phyloP scores from a whole-genome alignment of 2,888 invertebrate species.

The Eulithis prunata region DNA sequence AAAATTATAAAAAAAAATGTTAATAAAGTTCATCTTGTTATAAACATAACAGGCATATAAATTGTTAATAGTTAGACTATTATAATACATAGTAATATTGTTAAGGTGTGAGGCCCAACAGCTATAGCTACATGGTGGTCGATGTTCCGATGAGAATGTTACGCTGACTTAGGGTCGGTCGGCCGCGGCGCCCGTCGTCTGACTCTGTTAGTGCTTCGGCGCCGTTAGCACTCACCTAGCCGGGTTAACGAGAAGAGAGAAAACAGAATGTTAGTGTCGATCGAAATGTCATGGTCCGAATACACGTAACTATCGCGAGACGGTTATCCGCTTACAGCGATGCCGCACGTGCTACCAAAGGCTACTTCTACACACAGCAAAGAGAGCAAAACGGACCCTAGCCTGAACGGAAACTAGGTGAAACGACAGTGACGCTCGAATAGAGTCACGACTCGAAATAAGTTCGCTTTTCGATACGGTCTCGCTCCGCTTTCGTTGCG shows the following conservation, averaged over 20 bases:
- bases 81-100: conserved; percentile 82
- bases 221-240: conserved; percentile 92
- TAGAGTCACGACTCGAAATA: conserved; percentile 7
- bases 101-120: conserved; percentile 84
- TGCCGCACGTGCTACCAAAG: conserved; percentile 44
- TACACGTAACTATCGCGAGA: conserved; percentile 75
- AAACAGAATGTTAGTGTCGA: conserved; percentile 89
- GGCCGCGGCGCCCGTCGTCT: conserved; percentile 67
- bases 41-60: conserved; percentile 85
- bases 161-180: conserved; percentile 71
- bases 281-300: conserved; percentile 82
- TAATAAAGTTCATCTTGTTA: conserved; percentile 83
- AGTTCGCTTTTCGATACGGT: conserved; percentile 13
- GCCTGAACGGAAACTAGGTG: conserved; percentile 1
- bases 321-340: conserved; percentile 65
- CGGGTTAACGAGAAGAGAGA: conserved; percentile 89
- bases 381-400: conserved; percentile 13
- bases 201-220: conserved; percentile 78
- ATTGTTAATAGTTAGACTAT: conserved; percentile 85
- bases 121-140: conserved; percentile 83
- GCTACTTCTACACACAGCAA: conserved; percentile 3
- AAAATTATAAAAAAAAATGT: conserved; percentile 68
- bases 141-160: conserved; percentile 81
- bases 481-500: conserved; percentile 14
- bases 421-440: conserved; percentile 1